Conservation (phyloP, 2,797 vertebrate genomes). For the Hoplostethus atlanticus region DNA sequence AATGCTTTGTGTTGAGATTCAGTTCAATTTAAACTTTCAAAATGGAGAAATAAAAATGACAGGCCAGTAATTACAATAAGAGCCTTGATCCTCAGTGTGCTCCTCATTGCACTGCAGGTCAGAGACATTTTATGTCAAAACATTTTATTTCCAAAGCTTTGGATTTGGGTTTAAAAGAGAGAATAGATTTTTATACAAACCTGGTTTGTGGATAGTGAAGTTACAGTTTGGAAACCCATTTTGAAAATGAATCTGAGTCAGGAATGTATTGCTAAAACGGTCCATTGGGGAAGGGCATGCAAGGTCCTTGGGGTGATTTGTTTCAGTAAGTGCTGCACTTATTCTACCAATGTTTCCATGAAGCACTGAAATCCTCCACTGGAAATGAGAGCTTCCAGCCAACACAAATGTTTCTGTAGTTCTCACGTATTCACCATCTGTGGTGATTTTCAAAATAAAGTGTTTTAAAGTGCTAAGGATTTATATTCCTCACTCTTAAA, state of each 20-base stretch:
- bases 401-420: constrained; percentile 71
- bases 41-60: neutral
- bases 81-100: too few relatives aligned
- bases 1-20: neutral
- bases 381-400: constrained; percentile 60
- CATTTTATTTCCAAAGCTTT: neutral
- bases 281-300: constrained; percentile 21
- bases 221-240: neutral
- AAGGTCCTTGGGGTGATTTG: constrained; percentile 24
- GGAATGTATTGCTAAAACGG: constrained; percentile 38
- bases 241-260: neutral
- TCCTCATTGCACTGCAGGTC: neutral
- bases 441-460: constrained; percentile 39
- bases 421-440: constrained; percentile 62
- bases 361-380: constrained; percentile 44
- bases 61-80: too few relatives aligned
- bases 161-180: neutral
- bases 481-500: constrained; percentile 43
- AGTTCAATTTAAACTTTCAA: neutral
- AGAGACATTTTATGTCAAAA: neutral
- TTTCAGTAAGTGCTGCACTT: constrained; percentile 39
- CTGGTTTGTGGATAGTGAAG: neutral
- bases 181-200: neutral
- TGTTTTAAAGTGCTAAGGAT: constrained; percentile 14
- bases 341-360: constrained; percentile 58